Conservation (phyloP, 2,888 invertebrate genomes). For the Diachrysia chrysitis region DNA sequence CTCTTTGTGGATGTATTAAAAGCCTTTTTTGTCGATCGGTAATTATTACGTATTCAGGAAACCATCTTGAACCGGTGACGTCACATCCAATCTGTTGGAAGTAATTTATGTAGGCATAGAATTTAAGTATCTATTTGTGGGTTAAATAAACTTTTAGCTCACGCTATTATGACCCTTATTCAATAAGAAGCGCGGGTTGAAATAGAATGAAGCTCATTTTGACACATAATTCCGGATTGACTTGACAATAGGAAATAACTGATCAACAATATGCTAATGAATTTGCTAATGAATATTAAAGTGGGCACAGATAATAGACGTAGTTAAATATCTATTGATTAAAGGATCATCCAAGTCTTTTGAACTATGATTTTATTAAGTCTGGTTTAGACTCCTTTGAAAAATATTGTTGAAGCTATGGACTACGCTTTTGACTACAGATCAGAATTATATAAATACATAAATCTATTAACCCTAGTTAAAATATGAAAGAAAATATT, state of each 20-base stretch:
- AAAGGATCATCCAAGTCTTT: not conserved
- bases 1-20: not conserved
- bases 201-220: conserved; percentile 11
- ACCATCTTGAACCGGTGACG: conserved; percentile 32
- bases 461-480: no score
- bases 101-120: conserved; percentile 4
- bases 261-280: conserved; percentile 7
- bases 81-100: conserved; percentile 15
- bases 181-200: not conserved
- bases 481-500: no score
- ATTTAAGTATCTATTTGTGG: conserved; percentile 15
- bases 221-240: conserved; percentile 33
- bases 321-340: conserved; percentile 7
- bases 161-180: conserved; percentile 31
- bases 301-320: not conserved
- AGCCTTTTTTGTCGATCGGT: conserved; percentile 14
- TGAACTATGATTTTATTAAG: not conserved
- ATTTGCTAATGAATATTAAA: not conserved
- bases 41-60: conserved; percentile 50
- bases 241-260: conserved; percentile 18
- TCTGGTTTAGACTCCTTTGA: not conserved
- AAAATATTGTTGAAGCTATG: no score
- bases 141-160: conserved; percentile 13
- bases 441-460: no score
- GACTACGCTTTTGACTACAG: no score